Conservation (phyloP, 1,140 invertebrate genomes). For the Lepidurus packardi region DNA sequence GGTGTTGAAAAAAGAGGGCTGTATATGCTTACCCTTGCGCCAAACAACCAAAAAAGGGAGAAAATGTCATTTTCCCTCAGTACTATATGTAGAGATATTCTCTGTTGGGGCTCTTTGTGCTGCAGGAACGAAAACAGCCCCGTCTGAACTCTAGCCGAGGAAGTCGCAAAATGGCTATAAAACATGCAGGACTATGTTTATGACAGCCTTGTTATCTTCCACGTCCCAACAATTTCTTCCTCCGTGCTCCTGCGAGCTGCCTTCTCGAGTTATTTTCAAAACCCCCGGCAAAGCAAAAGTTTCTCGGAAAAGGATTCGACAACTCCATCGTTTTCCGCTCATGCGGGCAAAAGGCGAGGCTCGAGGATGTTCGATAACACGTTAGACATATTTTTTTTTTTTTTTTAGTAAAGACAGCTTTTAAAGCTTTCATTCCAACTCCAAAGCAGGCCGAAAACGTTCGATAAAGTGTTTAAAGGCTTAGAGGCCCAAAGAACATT, state of each 20-base stretch:
- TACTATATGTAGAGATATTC: too few relatives aligned
- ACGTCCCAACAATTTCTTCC: not conserved
- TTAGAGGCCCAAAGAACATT: not conserved
- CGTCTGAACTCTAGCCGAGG: constrained; percentile 1
- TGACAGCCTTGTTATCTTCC: constrained; percentile 15
- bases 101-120: not conserved
- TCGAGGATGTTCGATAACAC: not conserved
- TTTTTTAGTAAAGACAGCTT: not conserved
- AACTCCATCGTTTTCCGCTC: constrained; percentile 9
- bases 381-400: not conserved
- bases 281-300: not conserved
- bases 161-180: not conserved
- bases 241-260: not conserved
- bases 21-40: too few relatives aligned
- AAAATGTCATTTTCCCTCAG: too few relatives aligned
- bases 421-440: not conserved
- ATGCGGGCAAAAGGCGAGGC: not conserved
- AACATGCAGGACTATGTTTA: constrained; percentile 19
- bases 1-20: too few relatives aligned
- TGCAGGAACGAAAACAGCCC: not conserved
- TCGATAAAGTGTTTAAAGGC: constrained; percentile 1
- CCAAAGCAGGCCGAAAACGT: constrained; percentile 7
- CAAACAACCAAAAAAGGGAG: too few relatives aligned
- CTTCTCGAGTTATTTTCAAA: not conserved
- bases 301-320: not conserved